Evolutionary conservation across 1,140 invertebrate genomes (phyloP).

Genomic region (Chrysoperla carnea): DNA sequence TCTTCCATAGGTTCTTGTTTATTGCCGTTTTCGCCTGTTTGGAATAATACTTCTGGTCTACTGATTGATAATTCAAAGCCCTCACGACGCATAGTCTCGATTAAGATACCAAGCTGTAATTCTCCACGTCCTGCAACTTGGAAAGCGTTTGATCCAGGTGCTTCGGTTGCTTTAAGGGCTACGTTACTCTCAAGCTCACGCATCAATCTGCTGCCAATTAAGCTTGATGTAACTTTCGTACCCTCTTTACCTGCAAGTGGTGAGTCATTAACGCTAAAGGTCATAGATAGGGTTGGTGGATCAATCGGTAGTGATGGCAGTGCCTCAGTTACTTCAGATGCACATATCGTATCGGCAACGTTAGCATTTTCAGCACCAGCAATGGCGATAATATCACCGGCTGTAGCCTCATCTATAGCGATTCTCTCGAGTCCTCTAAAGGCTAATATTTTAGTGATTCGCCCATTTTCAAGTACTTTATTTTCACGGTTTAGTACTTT

Average conservation of each 20-base stretch:
- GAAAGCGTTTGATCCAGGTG: slow-evolving; percentile 4
- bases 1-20: slow-evolving; percentile 8
- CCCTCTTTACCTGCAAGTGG: slow-evolving; percentile 11
- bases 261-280: slow-evolving; percentile 8
- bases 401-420: slow-evolving; percentile 6
- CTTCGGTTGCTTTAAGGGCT: slow-evolving; percentile 1
- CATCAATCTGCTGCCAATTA: slow-evolving; percentile 6
- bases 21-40: slow-evolving; percentile 7
- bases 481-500: slow-evolving; percentile 5
- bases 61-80: slow-evolving; percentile 10
- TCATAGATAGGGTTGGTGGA: slow-evolving; percentile 8
- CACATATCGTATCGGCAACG: slow-evolving; percentile 9
- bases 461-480: slow-evolving; percentile 2
- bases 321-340: slow-evolving; percentile 1
- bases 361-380: slow-evolving; percentile 6
- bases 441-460: slow-evolving; percentile 4
- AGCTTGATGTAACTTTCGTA: slow-evolving; percentile 6
- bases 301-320: slow-evolving; percentile 5
- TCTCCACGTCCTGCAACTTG: slow-evolving; percentile 11
- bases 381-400: slow-evolving; percentile 9
- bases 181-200: slow-evolving; percentile 4
- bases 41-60: slow-evolving; percentile 6
- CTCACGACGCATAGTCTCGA: slow-evolving; percentile 13
- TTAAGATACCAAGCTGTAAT: slow-evolving; percentile 10
- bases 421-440: slow-evolving; percentile 6